Evolutionary conservation across 2,113 vertebrate genomes (phyloP), one percentile per base, ranked within the genome.

Genomic region (Riparia riparia): DNA sequence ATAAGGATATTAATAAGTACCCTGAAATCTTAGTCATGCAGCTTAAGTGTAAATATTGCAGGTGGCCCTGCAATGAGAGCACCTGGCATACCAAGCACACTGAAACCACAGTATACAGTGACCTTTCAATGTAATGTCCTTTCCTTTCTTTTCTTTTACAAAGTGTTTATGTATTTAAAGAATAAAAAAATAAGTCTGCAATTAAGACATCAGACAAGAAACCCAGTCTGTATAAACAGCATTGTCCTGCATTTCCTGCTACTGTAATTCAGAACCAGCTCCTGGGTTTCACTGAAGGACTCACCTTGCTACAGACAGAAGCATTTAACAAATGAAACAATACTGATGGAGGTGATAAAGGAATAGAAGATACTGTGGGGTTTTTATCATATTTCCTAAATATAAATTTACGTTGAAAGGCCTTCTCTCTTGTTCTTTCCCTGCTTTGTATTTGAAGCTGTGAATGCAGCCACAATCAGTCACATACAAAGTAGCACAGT

Each of bases 171-270:
- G 60, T 68, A 53, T 91, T 80, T 45, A 95, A 2, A 51, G n/a
- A 61, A n/a, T 61, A 65, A 97, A 88, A 85, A 96, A 92, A 78
- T 3, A 95, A 72, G 45, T 42, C 76, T 51, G 64, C 39, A 91
- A 54, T 57, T 63, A 90, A 82, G 71, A 70, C 53, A 90, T 81
- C 50, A 76, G 76, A 87, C 60, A 95, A 94, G 70, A 94, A 68
- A 81, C 17, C 18, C 47, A 86, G 24, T 73, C 51, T 60, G 34
- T 17, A 25, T 32, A 87, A 96, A 79, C 10, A 82, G 56, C 54
- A 44, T 3, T 65, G 39, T 24, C 66, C 88, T 90, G 90, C 45
- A 54, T 89, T 76, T 79, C n/a, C 18, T 45, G 80, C 47, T 94
- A 29, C 57, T 42, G 1, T 32, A 94, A 86, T 15, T 49, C n/a